Percentiles rank a stretch among this genome's conserved stretches.
phyloP scores from a whole-genome alignment of 2,888 invertebrate species.

The Caenorhabditis becei region DNA sequence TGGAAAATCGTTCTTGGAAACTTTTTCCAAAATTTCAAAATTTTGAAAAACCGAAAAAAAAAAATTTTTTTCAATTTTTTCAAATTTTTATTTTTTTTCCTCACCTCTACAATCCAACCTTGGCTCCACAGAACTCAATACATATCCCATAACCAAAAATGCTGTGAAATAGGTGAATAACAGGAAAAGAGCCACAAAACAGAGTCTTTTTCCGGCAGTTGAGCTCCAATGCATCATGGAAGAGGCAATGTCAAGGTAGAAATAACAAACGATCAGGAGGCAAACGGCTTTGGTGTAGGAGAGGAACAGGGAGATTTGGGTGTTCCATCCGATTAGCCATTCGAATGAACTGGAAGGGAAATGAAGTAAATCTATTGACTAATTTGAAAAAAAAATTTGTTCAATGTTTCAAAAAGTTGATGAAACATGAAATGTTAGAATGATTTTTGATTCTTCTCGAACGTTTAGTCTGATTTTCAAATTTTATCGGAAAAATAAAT shows the following conservation, averaged over 20 bases:
- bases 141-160: conserved; percentile 71
- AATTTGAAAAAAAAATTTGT: too few species aligned
- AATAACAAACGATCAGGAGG: conserved; percentile 73
- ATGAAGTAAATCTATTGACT: too few species aligned
- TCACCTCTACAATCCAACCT: conserved; percentile 71
- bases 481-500: too few species aligned
- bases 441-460: too few species aligned
- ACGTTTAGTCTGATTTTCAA: too few species aligned
- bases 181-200: conserved; percentile 69
- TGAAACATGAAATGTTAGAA: too few species aligned
- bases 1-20: too few species aligned
- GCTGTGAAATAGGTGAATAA: conserved; percentile 74
- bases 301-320: conserved; percentile 66
- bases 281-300: conserved; percentile 71
- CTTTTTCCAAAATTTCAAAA: too few species aligned
- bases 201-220: conserved; percentile 69
- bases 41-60: too few species aligned
- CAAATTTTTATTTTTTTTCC: too few species aligned
- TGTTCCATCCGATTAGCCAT: conserved; percentile 75
- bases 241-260: conserved; percentile 74
- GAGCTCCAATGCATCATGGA: conserved; percentile 75
- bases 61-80: too few species aligned
- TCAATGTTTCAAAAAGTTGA: too few species aligned
- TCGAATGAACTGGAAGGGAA: conserved; percentile 72
- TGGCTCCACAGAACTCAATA: conserved; percentile 70